Conservation (phyloP, 1,140 invertebrate genomes). For the Eufriesea mexicana region DNA sequence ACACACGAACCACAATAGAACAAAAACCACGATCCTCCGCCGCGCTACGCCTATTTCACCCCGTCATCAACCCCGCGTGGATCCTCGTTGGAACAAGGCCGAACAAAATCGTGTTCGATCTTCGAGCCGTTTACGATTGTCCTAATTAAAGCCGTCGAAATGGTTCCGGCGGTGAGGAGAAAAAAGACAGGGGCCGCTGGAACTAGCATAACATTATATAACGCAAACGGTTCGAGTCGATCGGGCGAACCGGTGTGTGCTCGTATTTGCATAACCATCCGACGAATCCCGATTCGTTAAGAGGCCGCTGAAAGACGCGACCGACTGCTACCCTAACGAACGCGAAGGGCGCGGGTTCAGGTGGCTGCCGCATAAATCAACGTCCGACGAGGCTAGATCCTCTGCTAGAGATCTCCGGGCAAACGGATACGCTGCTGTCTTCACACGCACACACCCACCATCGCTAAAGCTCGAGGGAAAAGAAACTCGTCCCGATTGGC, state of each 20-base stretch:
- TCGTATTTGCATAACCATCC: slow-evolving; percentile 51
- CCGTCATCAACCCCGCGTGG: too few species aligned
- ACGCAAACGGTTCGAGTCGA: not conserved
- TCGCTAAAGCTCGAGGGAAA: too few species aligned
- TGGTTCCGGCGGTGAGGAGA: not conserved
- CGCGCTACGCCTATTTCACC: not conserved
- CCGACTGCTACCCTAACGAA: slow-evolving; percentile 62
- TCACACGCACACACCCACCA: not conserved
- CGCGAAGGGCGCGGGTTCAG: slow-evolving; percentile 50
- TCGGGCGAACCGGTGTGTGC: not conserved
- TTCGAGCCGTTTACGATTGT: not conserved
- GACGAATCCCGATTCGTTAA: slow-evolving; percentile 42
- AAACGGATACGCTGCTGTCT: too few species aligned
- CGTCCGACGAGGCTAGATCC: slow-evolving; percentile 47
- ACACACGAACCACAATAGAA: too few species aligned
- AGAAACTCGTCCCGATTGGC: slow-evolving; percentile 2
- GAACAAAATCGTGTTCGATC: slow-evolving; percentile 4
- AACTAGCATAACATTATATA: slow-evolving; percentile 36
- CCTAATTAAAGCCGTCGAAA: slow-evolving; percentile 33
- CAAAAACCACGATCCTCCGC: too few species aligned
- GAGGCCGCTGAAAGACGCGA: slow-evolving; percentile 25
- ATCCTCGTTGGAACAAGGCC: not conserved
- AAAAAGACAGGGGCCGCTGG: not conserved
- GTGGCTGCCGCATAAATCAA: slow-evolving; percentile 66
- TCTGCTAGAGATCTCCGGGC: slow-evolving; percentile 5